Evolutionary conservation across 2,888 invertebrate species (phyloP), one percentile per base, ranked within the genome.

Genomic region (Lepetodrilus schrolli): DNA sequence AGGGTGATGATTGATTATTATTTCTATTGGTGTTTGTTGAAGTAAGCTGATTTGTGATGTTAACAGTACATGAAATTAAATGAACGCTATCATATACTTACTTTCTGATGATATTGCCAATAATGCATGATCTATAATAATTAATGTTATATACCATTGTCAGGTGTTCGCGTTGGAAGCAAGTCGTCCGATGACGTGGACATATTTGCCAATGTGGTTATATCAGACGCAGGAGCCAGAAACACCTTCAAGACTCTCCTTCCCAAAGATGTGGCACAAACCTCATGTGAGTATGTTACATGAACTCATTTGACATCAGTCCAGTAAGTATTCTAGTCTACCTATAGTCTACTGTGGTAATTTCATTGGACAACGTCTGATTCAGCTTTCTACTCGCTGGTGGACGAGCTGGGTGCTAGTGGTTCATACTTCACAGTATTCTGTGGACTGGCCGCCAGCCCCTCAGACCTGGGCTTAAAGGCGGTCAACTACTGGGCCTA

Each of bases 201-300:
- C 34, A 72, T 90, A 8, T 74, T 71, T 70, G 89, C 90, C 20
- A 86, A 82, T 10, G 72, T 78, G 30, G 81, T 90, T 30, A 86
- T 90, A 21, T 89, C 90, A 20, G 88, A 87, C 75, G 89, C 88
- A 68, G 90, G 90, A 2, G 81, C 83, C 4, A 75, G 82, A 26
- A 89, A 88, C 78, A 90, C 90, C n/a, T 85, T 89, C 76, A 82
- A 81, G 36, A 80, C 78, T 26, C 78, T 90, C 13, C 76, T 90
- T 38, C 88, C 89, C 4, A 73, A 77, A 47, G 83, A 86, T 65
- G 77, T 88, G 20, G 88, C 89, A 26, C 74, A 75, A n/a, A 86
- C 85, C 72, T 83, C 89, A 71, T 79, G 89, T 89, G 78, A 83
- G 86, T 82, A 5, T 70, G 4, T 34, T 7, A n/a, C n/a, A n/a